phyloP scores from a whole-genome alignment of 2,113 vertebrate genomes.

The Garra rufa region DNA sequence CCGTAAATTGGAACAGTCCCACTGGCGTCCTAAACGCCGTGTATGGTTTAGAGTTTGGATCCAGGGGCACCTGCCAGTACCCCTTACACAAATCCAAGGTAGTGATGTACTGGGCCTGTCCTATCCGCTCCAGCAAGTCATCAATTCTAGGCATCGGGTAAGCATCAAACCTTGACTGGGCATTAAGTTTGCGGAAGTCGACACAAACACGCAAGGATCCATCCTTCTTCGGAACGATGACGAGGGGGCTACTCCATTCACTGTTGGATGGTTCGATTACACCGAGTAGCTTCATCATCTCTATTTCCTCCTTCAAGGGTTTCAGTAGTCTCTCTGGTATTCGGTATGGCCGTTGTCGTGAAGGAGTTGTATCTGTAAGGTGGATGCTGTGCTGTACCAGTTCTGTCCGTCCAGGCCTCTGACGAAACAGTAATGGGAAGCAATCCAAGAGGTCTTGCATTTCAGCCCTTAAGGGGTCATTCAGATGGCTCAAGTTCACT shows the following conservation, averaged over 20 bases:
- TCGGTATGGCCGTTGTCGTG: not conserved
- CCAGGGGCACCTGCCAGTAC: not conserved
- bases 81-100: conserved; percentile 18
- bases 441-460: not conserved
- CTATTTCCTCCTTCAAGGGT: not conserved
- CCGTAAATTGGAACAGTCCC: not conserved
- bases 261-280: not conserved
- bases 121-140: too few relatives aligned
- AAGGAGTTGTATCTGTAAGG: not conserved
- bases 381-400: not conserved
- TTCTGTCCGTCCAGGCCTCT: not conserved
- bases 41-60: not conserved
- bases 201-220: not conserved
- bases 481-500: too few relatives aligned
- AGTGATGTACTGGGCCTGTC: conserved; percentile 9
- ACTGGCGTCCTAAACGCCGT: not conserved
- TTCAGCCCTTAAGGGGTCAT: not conserved
- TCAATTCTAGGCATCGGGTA: not conserved
- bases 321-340: conserved; percentile 14
- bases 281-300: not conserved
- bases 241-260: not conserved
- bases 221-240: conserved; percentile 17
- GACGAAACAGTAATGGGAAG: not conserved
- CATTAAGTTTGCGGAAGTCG: conserved; percentile 6
- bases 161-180: not conserved